Base-by-base conservation (phyloP, 64 coral and sea anemone species). In the Porites lutea region DNA sequence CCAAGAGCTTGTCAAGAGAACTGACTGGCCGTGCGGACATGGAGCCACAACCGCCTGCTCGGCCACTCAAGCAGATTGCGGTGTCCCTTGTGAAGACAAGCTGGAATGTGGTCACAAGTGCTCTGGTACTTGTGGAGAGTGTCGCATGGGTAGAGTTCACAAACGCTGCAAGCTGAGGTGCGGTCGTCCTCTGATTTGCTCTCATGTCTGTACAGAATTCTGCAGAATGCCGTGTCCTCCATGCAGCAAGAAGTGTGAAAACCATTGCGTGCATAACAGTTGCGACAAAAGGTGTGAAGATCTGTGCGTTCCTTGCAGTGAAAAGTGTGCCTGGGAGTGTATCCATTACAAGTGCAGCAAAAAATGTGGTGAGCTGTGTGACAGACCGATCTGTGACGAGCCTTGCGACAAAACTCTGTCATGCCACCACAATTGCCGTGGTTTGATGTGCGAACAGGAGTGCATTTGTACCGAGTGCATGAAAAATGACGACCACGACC, bases 101-200 rank as follows among this genome's bases (percentile, higher is more conserved):
- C 19, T 75, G 11, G 70, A 64, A 48, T 84, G 81, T 67, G 45
- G 62, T 23, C 81, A 84, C 62, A 15, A 68, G 19, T 84, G 81
- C 9, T 23, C 61, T 50, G 93, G 93, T 11, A 59, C 18, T 0
- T 95, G 93, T 88, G 82, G 89, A 11, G 67, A 75, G 52, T 95
- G 93, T 75, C 48, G 73, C 83, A 89, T 87, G 54, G 93, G 93
- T n/a, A 82, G 93, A 55, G 9, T 95, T 7, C 93, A 95, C 43
- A 59, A 69, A 37, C 72, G 75, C 2, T 95, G 93, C 22, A 79
- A 49, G 19, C 2, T 65, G 6, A 79, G 5, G 14, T 95, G 93
- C 44, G 88, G 73, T 6, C 74, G 89, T 47, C 16, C 67, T 21
- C 51, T 91, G n/a, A 15, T 95, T 49, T 95, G 93, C 88, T 82